Conservation (phyloP, 30 jellyfish, hydroid and myxozoan species). For the Aurelia coerulea region DNA sequence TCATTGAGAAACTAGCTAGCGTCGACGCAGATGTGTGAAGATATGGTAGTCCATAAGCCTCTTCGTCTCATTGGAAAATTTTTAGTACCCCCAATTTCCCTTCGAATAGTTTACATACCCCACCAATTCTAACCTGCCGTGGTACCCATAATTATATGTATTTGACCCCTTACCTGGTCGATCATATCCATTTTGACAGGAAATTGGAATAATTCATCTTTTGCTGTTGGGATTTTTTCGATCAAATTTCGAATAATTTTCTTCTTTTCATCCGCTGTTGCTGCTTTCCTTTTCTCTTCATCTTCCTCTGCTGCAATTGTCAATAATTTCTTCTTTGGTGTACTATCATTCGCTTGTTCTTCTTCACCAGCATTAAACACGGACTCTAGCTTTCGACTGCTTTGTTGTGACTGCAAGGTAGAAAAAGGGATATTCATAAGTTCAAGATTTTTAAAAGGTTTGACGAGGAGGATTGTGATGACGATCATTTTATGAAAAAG, state of each 20-base stretch:
- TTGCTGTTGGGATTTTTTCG: slow-evolving; percentile 96
- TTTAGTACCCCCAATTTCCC: too few species aligned
- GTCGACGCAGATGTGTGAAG: too few species aligned
- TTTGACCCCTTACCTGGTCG: slow-evolving; percentile 67
- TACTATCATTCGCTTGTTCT: slow-evolving; percentile 58
- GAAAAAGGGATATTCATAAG: neutral
- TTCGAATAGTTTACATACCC: too few species aligned
- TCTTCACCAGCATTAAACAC: slow-evolving; percentile 94
- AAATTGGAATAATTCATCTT: slow-evolving; percentile 91
- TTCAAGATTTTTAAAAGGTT: too few species aligned
- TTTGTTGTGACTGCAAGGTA: slow-evolving; percentile 80
- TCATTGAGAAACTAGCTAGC: too few species aligned
- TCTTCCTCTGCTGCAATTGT: slow-evolving; percentile 84
- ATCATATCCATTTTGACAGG: slow-evolving; percentile 96
- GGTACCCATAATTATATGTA: too few species aligned
- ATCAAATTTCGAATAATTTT: slow-evolving; percentile 84
- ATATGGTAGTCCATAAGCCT: too few species aligned
- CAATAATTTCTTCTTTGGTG: slow-evolving; percentile 79
- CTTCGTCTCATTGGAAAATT: too few species aligned
- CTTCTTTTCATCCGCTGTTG: slow-evolving; percentile 91
- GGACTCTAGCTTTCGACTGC: slow-evolving; percentile 85
- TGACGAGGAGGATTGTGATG: too few species aligned
- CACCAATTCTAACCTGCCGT: too few species aligned
- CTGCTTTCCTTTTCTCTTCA: slow-evolving; percentile 62
- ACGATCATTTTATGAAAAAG: too few species aligned